Evolutionary conservation across 2,113 vertebrate species (phyloP).

Genomic region (Tychaedon coryphoeus): DNA sequence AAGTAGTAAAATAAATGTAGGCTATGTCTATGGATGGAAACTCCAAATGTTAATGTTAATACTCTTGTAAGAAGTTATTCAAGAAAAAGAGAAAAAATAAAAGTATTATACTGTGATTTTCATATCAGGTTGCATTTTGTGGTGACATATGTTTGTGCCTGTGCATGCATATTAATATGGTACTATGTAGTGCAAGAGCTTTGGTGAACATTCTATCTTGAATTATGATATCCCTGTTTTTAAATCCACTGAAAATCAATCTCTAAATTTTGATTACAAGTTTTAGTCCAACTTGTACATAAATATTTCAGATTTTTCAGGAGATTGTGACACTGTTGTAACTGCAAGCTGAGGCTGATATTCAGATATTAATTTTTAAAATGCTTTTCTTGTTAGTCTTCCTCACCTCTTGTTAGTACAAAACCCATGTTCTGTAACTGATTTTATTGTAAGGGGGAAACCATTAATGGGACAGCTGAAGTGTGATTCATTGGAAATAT

Average conservation of each 20-base stretch:
- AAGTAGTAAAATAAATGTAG: neutral
- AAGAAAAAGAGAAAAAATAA: neutral
- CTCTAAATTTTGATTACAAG: neutral
- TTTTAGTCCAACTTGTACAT: neutral
- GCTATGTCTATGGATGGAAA: neutral
- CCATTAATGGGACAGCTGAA: neutral
- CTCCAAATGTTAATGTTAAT: neutral
- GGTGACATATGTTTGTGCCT: neutral
- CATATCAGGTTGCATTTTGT: neutral
- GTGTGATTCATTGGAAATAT: neutral
- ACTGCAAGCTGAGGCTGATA: neutral
- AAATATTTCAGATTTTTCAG: neutral
- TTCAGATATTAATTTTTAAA: neutral
- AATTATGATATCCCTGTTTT: neutral
- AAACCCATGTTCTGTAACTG: rapidly evolving
- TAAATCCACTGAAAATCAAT: neutral
- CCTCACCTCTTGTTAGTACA: neutral
- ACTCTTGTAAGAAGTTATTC: neutral
- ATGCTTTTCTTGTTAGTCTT: neutral
- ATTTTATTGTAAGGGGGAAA: neutral
- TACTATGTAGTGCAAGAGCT: neutral
- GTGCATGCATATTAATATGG: neutral
- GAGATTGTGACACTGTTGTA: neutral
- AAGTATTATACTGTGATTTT: neutral
- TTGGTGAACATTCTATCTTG: neutral